Evolutionary conservation across 2,113 vertebrate genomes (phyloP), one percentile per base, ranked within the genome.

Genomic region (Microcebus ravelobensis): DNA sequence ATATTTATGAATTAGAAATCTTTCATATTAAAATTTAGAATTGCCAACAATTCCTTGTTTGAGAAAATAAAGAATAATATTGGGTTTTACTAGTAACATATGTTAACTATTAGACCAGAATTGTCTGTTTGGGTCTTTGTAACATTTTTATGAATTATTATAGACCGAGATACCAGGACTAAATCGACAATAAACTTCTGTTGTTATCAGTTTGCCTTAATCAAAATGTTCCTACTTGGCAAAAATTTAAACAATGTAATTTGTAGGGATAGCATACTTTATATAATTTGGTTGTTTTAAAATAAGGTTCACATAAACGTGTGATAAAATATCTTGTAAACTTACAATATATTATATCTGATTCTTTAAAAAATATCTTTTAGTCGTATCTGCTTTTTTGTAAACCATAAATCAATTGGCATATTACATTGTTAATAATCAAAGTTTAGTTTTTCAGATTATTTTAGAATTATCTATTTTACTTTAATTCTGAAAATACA

Each of bases 1-100:
- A 8, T 52, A 96, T 93, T 97, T 97, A 39, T 73, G 71, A 97
- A 97, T 97, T 98, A 52, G 42, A 95, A 96, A 93, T 77, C 73
- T 65, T 90, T 95, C 70, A 93, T 94, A 83, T 48, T 82, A 87
- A 90, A 96, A 94, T 92, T 88, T 67, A 97, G 83, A 92, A 96
- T 97, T 84, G 77, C 63, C 96, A 97, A 42, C 36, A 96, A 96
- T 76, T 91, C 85, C 27, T 96, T 96, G 95, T 96, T 73, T 61
- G n/a, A 97, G 83, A 97, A 96, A 83, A 91, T 48, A 91, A 93
- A 77, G 45, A 97, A 90, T 95, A 57, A 0, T 63, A 55, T 97
- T 96, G 90, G 2, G 87, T 81, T 31, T 97, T 86, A 97, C 97
- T 87, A 90, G 73, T 71, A 93, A 73, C 89, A 48, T 68, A 88